Evolutionary conservation across 2,113 vertebrate species (phyloP).

Genomic region (Ophiodon elongatus): DNA sequence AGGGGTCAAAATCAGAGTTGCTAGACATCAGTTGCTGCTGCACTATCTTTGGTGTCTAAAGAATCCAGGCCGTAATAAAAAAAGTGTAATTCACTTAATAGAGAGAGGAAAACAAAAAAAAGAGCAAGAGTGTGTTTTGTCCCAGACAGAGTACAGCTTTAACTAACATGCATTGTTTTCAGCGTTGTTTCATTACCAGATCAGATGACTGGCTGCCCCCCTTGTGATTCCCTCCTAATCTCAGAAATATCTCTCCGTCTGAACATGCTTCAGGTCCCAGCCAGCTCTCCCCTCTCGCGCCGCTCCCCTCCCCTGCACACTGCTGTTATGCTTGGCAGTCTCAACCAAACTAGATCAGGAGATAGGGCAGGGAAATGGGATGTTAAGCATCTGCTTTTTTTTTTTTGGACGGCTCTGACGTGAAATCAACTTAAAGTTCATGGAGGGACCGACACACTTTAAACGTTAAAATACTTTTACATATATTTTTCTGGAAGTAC

Average conservation of each 20-base stretch:
- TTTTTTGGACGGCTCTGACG: slow-evolving; percentile 23
- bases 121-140: neutral
- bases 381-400: slow-evolving; percentile 57
- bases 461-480: neutral
- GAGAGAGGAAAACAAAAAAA: neutral
- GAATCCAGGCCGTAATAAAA: neutral
- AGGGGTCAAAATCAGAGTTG: slow-evolving; percentile 1
- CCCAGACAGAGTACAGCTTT: slow-evolving; percentile 25
- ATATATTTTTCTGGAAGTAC: neutral
- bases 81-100: neutral
- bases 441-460: neutral
- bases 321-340: slow-evolving; percentile 76
- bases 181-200: slow-evolving; percentile 53
- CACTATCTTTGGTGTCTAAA: neutral
- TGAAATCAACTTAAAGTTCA: slow-evolving; percentile 14
- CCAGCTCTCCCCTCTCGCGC: slow-evolving; percentile 51
- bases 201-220: slow-evolving; percentile 63
- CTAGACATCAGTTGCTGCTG: neutral
- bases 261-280: slow-evolving; percentile 73
- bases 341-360: slow-evolving; percentile 66
- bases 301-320: slow-evolving; percentile 30
- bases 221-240: slow-evolving; percentile 73
- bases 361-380: slow-evolving; percentile 61
- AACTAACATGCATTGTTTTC: slow-evolving; percentile 50
- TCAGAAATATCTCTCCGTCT: slow-evolving; percentile 75